Base-by-base conservation (phyloP, 1,140 invertebrate species). In the Heliconius melpomene region DNA sequence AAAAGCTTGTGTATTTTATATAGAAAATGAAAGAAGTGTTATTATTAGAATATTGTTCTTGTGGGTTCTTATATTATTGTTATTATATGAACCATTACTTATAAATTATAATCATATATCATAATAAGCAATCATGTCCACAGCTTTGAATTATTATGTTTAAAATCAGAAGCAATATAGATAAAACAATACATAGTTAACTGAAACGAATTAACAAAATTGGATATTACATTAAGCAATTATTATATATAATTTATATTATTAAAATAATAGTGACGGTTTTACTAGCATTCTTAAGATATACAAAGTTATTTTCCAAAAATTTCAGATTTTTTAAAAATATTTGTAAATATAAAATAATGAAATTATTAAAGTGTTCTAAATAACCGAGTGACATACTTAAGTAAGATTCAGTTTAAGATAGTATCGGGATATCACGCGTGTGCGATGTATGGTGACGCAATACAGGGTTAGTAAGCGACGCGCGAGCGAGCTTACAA, bases 391-490 rank as follows among this genome's bases (percentile, higher is more conserved):
- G 29, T 72, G 32, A 18, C 32, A 26, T 8, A 60, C 57, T 23
- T 60, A 11, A 60, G 57, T n/a, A 60, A 54, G 60, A 77, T 77
- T 26, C 40, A 77, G 29, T 13, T 13, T 72, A 26, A 66, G 66
- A 77, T 77, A 72, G 26, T n/a, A 72, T 77, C 57, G 75, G 46
- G 75, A 77, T 72, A 66, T 76, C 8, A 32, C 46, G 70, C 32
- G 13, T 72, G 52, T 60, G 54, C 71, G 9, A 66, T 29, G 23
- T 29, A 36, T 80, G 72, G 23, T 80, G 72, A 72, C 75, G 54
- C 74, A 80, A 80, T 52, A 36, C 38, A 72, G 54, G 38, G 75
- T 80, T 75, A 66, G 18, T 75, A 7, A 36, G 74, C 71, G 36
- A 66, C 72, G 20, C 20, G n/a, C n/a, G n/a, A n/a, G n/a, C n/a